A percentile compares a stretch with the other conserved stretches of the same genome.
phyloP scores from a whole-genome alignment of 2,888 invertebrate species.

The Chymomyza procnemis region DNA sequence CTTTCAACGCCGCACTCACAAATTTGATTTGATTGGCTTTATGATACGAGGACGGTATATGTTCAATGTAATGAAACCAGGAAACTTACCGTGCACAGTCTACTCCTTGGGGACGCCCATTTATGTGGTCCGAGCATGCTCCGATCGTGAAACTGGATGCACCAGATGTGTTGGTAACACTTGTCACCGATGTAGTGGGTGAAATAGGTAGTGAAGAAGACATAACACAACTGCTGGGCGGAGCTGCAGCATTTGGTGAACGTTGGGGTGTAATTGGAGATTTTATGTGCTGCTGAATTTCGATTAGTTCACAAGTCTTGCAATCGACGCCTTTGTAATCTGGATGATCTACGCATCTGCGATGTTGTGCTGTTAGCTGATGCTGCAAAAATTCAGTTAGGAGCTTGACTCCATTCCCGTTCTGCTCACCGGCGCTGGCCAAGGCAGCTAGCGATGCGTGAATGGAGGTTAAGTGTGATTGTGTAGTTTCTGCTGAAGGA shows the following conservation, averaged over 20 bases:
- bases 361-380: conserved; percentile 51
- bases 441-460: conserved; percentile 74
- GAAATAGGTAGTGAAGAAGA: conserved; percentile 46
- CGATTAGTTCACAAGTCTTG: conserved; percentile 77
- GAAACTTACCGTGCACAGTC: conserved; percentile 85
- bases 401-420: conserved; percentile 70
- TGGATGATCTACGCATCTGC: conserved; percentile 72
- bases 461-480: conserved; percentile 65
- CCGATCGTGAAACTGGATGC: conserved; percentile 86
- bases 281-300: conserved; percentile 58
- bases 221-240: conserved; percentile 41
- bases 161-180: conserved; percentile 43
- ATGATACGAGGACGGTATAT: background rate
- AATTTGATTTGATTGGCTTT: background rate
- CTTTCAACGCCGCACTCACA: background rate
- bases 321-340: conserved; percentile 76
- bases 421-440: conserved; percentile 56
- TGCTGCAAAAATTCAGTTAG: conserved; percentile 77
- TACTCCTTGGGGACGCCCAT: conserved; percentile 94
- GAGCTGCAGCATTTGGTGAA: conserved; percentile 47
- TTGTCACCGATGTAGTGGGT: conserved; percentile 52
- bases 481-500: conserved; percentile 32
- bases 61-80: background rate
- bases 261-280: conserved; percentile 57
- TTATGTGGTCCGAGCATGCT: conserved; percentile 95